phyloP scores from a whole-genome alignment of 1,140 invertebrate species.

The Heliothis subflexa region DNA sequence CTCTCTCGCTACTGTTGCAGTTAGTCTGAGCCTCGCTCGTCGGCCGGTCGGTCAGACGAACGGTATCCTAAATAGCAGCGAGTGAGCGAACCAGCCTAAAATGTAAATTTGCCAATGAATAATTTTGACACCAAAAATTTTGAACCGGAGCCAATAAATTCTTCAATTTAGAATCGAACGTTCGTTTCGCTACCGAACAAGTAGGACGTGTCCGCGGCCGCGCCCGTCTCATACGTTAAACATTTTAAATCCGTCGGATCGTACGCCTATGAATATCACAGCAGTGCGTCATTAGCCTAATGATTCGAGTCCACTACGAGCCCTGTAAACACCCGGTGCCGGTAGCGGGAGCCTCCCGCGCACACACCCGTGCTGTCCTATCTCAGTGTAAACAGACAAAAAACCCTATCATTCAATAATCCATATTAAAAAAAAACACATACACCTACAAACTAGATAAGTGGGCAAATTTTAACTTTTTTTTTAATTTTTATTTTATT shows the following conservation, averaged over 20 bases:
- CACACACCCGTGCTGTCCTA: constrained; percentile 63
- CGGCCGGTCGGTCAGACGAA: not conserved
- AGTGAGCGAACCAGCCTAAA: constrained; percentile 8
- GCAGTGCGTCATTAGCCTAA: constrained; percentile 74
- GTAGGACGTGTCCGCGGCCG: constrained; percentile 53
- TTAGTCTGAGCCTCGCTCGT: not conserved
- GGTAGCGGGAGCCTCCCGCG: constrained; percentile 15
- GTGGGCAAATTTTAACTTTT: constrained; percentile 65
- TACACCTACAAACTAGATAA: constrained; percentile 81
- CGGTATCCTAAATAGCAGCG: not conserved
- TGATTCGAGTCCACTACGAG: constrained; percentile 59
- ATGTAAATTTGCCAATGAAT: constrained; percentile 10
- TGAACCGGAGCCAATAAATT: constrained; percentile 16
- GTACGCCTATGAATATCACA: constrained; percentile 79
- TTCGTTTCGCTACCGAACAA: constrained; percentile 39
- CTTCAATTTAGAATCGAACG: constrained; percentile 40
- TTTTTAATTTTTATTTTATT: constrained; percentile 53
- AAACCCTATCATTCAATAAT: constrained; percentile 73
- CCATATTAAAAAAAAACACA: constrained; percentile 75
- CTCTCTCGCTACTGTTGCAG: not conserved
- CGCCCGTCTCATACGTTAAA: constrained; percentile 55
- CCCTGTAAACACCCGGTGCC: constrained; percentile 79
- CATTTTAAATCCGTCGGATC: constrained; percentile 65
- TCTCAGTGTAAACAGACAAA: constrained; percentile 69
- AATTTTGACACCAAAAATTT: constrained; percentile 36